Evolutionary conservation across 2,888 invertebrate genomes (phyloP), one percentile per base, ranked within the genome.

Genomic region (Cheilosia pagana): DNA sequence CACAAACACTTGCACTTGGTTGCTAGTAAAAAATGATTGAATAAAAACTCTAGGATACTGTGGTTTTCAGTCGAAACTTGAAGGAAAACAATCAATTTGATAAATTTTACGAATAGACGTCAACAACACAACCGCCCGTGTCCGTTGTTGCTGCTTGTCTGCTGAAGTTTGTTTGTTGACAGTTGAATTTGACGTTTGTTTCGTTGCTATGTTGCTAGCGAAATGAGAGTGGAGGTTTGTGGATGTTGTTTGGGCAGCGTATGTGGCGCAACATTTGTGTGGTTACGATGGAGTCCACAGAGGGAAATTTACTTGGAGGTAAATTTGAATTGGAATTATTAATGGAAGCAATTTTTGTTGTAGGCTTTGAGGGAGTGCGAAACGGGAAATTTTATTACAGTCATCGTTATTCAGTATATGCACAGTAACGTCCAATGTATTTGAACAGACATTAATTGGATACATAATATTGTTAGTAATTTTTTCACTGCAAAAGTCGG

Each of bases 71-170:
- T 53, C 67, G 71, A 50, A 62, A 71, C 28, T 59, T 52, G 21
- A 31, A 10, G 39, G 12, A 21, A 55, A 55, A 43, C 12, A 35
- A 35, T 3, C 35, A 10, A 57, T 59, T 67, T 48, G 14, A 57
- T 8, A 10, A 21, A 39, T 39, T 70, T 62, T 35, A 39, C 23
- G 43, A 43, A 10, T 10, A 41, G 74, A 68, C 63, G 70, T 60
- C 62, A 74, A 78, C 77, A 74, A 79, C 83, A 83, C 74, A 70
- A 83, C 83, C 83, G 71, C 21, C 52, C 83, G 79, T 7, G 39
- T 59, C 74, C 74, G 79, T 75, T 65, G 83, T 79, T 83, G 83
- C 74, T 83, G 63, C 52, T 83, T 83, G 78, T 75, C 83, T 83
- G 83, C 31, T 62, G 62, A 39, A 74, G 31, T 78, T 83, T 74